phyloP scores from a whole-genome alignment of 2,797 vertebrate species.

The Tapirus indicus region DNA sequence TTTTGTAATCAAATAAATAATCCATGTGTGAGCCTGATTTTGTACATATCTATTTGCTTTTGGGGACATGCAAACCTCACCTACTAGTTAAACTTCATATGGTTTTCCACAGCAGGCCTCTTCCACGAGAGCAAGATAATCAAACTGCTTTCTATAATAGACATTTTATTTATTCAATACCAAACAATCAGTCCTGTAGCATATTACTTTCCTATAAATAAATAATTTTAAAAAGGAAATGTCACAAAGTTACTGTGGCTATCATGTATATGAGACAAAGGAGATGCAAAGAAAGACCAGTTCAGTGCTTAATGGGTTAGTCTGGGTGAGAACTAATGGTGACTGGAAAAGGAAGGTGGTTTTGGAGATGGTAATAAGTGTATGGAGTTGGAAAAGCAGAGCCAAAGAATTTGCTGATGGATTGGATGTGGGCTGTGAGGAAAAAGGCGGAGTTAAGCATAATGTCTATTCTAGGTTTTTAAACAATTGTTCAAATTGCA shows the following conservation, averaged over 20 bases:
- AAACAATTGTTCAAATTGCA: neutral
- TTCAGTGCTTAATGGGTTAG: neutral
- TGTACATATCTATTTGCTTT: neutral
- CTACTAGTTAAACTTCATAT: neutral
- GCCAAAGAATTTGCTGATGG: neutral
- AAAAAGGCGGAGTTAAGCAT: neutral
- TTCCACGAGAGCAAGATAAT: neutral
- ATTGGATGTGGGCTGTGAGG: neutral
- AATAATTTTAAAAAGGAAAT: neutral
- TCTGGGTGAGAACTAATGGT: neutral
- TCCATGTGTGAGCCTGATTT: neutral
- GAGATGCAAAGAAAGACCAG: neutral
- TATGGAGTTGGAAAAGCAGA: neutral
- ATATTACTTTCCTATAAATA: neutral
- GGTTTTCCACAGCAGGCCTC: neutral
- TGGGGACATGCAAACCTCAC: neutral
- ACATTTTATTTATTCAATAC: neutral
- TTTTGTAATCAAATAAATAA: neutral
- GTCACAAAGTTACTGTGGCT: neutral
- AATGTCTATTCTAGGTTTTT: neutral
- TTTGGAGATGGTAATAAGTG: neutral
- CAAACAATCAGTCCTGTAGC: neutral
- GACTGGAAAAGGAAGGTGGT: rapidly evolving
- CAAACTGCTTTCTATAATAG: neutral
- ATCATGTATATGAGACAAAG: neutral